Evolutionary conservation across 1,140 invertebrate genomes (phyloP), one percentile per base, ranked within the genome.

Genomic region (Tenebrio molitor): DNA sequence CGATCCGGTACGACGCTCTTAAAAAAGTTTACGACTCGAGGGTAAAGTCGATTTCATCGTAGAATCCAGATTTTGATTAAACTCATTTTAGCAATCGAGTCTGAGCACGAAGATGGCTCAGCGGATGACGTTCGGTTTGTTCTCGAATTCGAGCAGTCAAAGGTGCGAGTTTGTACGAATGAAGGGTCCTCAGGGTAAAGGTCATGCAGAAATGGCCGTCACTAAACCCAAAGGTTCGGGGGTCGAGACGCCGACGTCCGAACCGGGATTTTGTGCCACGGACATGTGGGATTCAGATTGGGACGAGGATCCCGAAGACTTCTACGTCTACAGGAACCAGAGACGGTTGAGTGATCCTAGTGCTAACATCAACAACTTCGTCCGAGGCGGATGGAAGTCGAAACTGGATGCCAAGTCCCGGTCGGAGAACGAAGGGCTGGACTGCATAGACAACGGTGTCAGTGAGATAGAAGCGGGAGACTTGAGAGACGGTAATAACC

Each of bases 131-230:
- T 94, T 98, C 83, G 95, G 96, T 1, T 89, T 97, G 70, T 95
- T 96, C 80, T 92, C 91, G 58, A 90, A 89, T 44, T 88, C 90
- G 17, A 88, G 88, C 16, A 90, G 91, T 46, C 93, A 96, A 78
- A 89, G 97, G 76, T 94, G 97, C 77, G 97, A 99, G 86, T 99
- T 98, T 86, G 96, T 99, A 21, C 89, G 96, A 65, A 97, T 99
- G 95, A 95, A 97, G 84, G 97, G 97, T 63, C 97, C 97, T 8
- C 91, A 93, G 80, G 95, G 95, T 7, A 98, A 98, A 87, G 97
- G 97, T 0, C 95, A 97, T 84, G 97, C 97, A 0, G 97, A 99
- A 87, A 97, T 99, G 93, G 97, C 97, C 1, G 96, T 99, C 16
- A 95, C 95, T 1, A 92, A 97, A 83, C 90, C 95, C 74, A 92